These are phyloP conservation scores for Clarias gariepinus DNA, from an alignment of 2,113 vertebrate genomes.

Conservation along the genomic window DNA sequence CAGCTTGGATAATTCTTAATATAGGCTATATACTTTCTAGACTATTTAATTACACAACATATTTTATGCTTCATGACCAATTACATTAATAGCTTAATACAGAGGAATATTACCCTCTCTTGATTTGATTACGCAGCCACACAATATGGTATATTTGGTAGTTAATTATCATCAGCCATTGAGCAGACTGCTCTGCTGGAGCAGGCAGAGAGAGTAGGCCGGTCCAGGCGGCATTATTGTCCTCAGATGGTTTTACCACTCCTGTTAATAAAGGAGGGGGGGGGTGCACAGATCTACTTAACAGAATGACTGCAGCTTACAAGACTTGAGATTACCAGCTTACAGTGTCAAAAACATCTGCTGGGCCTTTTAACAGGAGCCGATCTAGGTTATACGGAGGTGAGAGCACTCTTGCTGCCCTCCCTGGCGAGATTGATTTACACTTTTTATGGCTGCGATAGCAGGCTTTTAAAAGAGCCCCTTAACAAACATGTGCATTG, in stretches of 20 bases:
- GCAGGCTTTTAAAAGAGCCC: slow-evolving; percentile 74
- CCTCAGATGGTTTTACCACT: slow-evolving; percentile 92
- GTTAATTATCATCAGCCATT: slow-evolving; percentile 99
- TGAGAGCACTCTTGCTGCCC: slow-evolving; percentile 70
- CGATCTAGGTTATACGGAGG: slow-evolving; percentile 87
- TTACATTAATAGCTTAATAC: slow-evolving; percentile 99
- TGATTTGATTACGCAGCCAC: slow-evolving; percentile 99
- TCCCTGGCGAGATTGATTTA: slow-evolving; percentile 65
- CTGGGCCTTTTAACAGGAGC: slow-evolving; percentile 85
- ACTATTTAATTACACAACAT: slow-evolving; percentile 99
- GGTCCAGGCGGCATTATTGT: slow-evolving; percentile 87
- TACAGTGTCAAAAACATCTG: slow-evolving; percentile 95
- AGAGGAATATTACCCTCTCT: slow-evolving; percentile 99
- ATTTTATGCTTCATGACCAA: slow-evolving; percentile 99
- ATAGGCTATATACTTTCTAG: slow-evolving; percentile 99
- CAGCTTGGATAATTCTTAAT: slow-evolving; percentile 99
- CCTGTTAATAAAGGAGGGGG: slow-evolving; percentile 88
- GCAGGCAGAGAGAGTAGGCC: slow-evolving; percentile 72
- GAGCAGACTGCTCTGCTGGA: slow-evolving; percentile 88
- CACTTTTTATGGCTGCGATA: slow-evolving; percentile 71
- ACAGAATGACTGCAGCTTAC: slow-evolving; percentile 87
- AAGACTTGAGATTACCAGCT: slow-evolving; percentile 91
- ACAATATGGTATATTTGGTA: slow-evolving; percentile 99
- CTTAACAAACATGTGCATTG: slow-evolving; percentile 74
- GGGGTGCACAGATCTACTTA: slow-evolving; percentile 84